A percentile compares a stretch with the other conserved stretches of the same genome.
Conservation (phyloP, 2,888 invertebrate genomes). For the Ischnus inquisitorius region DNA sequence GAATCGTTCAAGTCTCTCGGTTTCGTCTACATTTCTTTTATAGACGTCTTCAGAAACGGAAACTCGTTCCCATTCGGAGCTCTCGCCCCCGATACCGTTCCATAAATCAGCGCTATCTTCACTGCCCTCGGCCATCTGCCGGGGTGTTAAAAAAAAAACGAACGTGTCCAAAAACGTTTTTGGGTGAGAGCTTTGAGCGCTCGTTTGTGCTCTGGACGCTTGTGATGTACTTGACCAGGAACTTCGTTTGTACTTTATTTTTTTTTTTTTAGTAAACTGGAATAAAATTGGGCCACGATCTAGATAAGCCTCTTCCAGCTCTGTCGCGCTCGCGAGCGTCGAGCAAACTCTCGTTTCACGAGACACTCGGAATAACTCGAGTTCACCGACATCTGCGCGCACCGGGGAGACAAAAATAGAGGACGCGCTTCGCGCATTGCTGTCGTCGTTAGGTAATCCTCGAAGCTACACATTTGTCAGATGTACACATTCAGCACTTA, state of each 20-base stretch:
- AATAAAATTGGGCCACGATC: slow-evolving; percentile 80
- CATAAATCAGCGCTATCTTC: slow-evolving; percentile 83
- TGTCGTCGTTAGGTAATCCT: neutral
- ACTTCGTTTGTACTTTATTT: slow-evolving; percentile 29
- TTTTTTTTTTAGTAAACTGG: slow-evolving; percentile 72
- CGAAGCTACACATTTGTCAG: slow-evolving; percentile 20
- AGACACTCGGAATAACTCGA: slow-evolving; percentile 48
- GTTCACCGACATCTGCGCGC: slow-evolving; percentile 70
- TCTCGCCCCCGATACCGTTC: slow-evolving; percentile 73
- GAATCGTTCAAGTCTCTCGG: slow-evolving; percentile 43
- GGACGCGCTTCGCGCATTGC: neutral
- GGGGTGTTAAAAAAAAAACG: slow-evolving; percentile 66
- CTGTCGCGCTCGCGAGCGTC: slow-evolving; percentile 45
- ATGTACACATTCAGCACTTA: too few species aligned
- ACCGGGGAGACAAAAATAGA: slow-evolving; percentile 4
- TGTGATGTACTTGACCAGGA: slow-evolving; percentile 37
- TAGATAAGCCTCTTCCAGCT: slow-evolving; percentile 67
- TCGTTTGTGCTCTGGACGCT: slow-evolving; percentile 22
- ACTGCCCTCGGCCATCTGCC: slow-evolving; percentile 77
- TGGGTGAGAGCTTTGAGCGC: slow-evolving; percentile 23
- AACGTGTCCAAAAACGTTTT: slow-evolving; percentile 53
- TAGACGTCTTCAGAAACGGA: slow-evolving; percentile 59
- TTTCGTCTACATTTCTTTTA: slow-evolving; percentile 61
- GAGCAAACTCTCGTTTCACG: slow-evolving; percentile 33
- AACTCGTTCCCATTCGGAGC: slow-evolving; percentile 67